These are phyloP conservation scores for Beris chalybata DNA, from an alignment of 2,888 invertebrate species.

Conservation along the genomic window DNA sequence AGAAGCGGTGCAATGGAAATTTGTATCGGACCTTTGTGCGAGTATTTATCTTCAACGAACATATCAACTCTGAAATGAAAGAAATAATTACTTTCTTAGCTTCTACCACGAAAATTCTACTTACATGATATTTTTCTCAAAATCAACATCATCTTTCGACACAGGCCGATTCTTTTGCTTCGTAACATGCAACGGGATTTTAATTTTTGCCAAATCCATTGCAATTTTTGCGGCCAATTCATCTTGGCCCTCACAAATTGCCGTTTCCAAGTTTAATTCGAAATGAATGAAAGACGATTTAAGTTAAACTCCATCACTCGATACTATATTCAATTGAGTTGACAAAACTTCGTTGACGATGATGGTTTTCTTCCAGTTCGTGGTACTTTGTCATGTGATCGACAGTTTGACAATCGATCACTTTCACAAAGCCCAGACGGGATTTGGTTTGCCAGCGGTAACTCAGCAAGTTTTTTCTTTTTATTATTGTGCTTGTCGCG, in stretches of 20 bases:
- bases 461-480: too few relatives aligned
- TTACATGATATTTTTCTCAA: slow-evolving; percentile 34
- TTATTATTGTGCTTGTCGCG: too few relatives aligned
- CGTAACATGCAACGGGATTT: slow-evolving; percentile 73
- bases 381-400: too few relatives aligned
- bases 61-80: slow-evolving; percentile 67
- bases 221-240: slow-evolving; percentile 75
- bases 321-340: too few relatives aligned
- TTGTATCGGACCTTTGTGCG: slow-evolving; percentile 78
- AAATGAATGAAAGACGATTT: too few relatives aligned
- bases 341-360: too few relatives aligned
- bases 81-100: neutral
- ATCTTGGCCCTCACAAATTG: slow-evolving; percentile 77
- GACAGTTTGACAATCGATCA: too few relatives aligned
- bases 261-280: slow-evolving; percentile 73
- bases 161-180: slow-evolving; percentile 50
- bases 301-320: too few relatives aligned
- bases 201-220: slow-evolving; percentile 73
- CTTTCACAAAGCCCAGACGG: too few relatives aligned
- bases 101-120: slow-evolving; percentile 9
- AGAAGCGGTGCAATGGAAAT: slow-evolving; percentile 64
- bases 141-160: slow-evolving; percentile 24
- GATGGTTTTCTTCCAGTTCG: too few relatives aligned
- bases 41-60: slow-evolving; percentile 79
- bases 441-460: too few relatives aligned